A percentile compares a stretch with the other conserved stretches of the same genome.
These are phyloP conservation scores for Charina bottae DNA, from an alignment of 2,113 vertebrate species.

Conservation along the genomic window DNA sequence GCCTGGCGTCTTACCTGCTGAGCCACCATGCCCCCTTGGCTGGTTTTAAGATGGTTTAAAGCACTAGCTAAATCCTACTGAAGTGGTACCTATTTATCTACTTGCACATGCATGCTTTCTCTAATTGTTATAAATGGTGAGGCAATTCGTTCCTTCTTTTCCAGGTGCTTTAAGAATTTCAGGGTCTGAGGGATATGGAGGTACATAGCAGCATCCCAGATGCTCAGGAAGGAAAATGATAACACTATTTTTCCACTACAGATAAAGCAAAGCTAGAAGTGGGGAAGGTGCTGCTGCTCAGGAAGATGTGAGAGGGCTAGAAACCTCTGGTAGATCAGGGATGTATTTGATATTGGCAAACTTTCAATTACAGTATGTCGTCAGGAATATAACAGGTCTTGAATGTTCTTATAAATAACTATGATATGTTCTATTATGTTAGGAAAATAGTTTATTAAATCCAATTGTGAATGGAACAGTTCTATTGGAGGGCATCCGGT, in stretches of 20 bases:
- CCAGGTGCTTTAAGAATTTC: background rate
- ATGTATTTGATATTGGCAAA: background rate
- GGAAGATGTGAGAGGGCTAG: background rate
- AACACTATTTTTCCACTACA: background rate
- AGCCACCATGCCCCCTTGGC: too few species aligned
- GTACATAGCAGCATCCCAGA: background rate
- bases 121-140: background rate
- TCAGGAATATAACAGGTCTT: background rate
- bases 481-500: background rate
- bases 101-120: too few species aligned
- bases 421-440: background rate
- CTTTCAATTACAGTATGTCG: background rate
- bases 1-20: too few species aligned
- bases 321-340: background rate
- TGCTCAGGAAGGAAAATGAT: background rate
- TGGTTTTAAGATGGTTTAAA: too few species aligned
- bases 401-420: background rate
- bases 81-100: too few species aligned
- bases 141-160: background rate
- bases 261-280: background rate
- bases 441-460: background rate
- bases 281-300: background rate
- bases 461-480: background rate
- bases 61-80: too few species aligned
- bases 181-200: background rate